Conservation (phyloP, 2,797 vertebrate species). For the Florisuga fusca region DNA sequence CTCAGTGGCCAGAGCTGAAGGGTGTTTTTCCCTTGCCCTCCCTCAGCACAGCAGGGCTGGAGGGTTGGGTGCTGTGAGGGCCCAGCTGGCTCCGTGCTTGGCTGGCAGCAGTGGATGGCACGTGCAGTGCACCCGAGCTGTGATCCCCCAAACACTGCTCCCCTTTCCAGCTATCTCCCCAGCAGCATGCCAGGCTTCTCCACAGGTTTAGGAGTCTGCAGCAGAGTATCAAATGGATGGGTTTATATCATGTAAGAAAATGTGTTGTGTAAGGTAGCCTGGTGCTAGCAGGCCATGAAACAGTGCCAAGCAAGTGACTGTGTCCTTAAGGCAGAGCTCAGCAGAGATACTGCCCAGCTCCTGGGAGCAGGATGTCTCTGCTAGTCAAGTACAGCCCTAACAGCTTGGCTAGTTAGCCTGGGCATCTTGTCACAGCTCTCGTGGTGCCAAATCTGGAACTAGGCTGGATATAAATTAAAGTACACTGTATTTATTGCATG, state of each 20-base stretch:
- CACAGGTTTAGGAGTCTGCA: background rate
- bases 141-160: background rate
- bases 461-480: background rate
- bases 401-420: background rate
- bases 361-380: background rate
- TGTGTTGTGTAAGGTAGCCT: background rate
- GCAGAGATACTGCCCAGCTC: background rate
- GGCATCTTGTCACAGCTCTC: background rate
- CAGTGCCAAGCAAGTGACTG: rapidly evolving
- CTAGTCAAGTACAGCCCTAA: background rate
- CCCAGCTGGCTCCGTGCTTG: background rate
- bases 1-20: background rate
- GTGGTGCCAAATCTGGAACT: background rate
- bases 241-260: background rate
- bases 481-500: background rate
- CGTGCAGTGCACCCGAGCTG: background rate
- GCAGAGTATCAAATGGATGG: background rate
- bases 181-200: background rate
- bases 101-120: background rate
- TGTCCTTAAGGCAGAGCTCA: background rate
- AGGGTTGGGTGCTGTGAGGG: background rate
- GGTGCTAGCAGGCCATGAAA: background rate
- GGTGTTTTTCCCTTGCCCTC: background rate
- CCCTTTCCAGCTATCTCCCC: background rate
- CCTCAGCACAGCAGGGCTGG: background rate